Conservation (phyloP, 2,113 vertebrate species). For the Eurystomus gularis region DNA sequence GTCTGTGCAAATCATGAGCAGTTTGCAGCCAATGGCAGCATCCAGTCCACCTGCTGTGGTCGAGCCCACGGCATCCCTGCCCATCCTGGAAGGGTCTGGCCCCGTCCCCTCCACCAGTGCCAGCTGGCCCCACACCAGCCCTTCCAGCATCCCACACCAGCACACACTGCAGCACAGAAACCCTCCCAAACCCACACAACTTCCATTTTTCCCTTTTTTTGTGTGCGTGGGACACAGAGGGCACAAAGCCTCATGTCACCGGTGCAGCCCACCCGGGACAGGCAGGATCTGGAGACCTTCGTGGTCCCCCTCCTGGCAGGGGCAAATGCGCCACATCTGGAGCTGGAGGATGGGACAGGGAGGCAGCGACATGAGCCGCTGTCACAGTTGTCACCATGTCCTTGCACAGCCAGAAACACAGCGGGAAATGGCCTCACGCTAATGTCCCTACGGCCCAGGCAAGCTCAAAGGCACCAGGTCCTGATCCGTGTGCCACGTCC, state of each 20-base stretch:
- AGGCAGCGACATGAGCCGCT: neutral
- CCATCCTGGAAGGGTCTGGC: neutral
- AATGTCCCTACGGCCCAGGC: neutral
- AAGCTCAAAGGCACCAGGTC: neutral
- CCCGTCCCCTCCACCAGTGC: neutral
- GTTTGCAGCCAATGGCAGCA: neutral
- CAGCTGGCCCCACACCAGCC: neutral
- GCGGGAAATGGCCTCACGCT: fast-evolving
- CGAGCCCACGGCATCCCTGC: neutral
- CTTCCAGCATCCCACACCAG: fast-evolving
- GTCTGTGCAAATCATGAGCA: neutral
- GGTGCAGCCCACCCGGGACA: neutral
- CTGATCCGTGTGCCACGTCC: fast-evolving
- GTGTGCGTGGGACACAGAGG: fast-evolving
- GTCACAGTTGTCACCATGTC: neutral
- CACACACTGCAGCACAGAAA: neutral
- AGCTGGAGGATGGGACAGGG: neutral
- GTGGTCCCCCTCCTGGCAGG: fast-evolving
- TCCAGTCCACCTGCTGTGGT: fast-evolving
- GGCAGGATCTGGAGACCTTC: neutral
- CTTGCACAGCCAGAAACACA: neutral
- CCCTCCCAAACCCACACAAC: neutral
- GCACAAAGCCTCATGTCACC: neutral
- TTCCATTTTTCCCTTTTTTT: neutral
- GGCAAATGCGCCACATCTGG: fast-evolving